phyloP scores from a whole-genome alignment of 2,113 vertebrate species.

The Saguinus midas region DNA sequence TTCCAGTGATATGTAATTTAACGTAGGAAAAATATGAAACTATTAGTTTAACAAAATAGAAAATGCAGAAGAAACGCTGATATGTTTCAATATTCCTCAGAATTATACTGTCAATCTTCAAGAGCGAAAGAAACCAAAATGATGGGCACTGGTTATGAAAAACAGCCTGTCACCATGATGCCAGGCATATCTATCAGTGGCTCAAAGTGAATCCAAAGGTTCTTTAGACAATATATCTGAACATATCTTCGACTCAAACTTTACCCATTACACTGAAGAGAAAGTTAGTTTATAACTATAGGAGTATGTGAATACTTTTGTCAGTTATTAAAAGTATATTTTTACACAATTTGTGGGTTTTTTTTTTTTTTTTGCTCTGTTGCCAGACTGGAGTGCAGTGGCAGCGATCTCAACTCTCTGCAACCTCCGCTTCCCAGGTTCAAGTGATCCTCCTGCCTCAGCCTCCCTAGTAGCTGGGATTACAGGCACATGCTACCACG shows the following conservation, averaged over 20 bases:
- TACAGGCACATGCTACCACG: too few relatives aligned
- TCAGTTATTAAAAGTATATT: neutral
- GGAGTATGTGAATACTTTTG: neutral
- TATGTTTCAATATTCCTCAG: conserved; percentile 61
- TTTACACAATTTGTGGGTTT: neutral
- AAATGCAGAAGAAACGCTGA: conserved; percentile 40
- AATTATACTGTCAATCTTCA: conserved; percentile 69
- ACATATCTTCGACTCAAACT: neutral
- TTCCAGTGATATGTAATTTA: conserved; percentile 61
- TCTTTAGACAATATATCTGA: neutral
- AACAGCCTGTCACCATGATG: conserved; percentile 47
- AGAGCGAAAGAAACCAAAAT: conserved; percentile 40
- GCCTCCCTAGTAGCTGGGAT: too few relatives aligned
- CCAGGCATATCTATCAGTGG: neutral
- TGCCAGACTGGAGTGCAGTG: too few relatives aligned
- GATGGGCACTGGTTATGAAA: conserved; percentile 39
- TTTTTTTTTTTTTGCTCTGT: too few relatives aligned
- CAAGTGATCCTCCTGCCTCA: too few relatives aligned
- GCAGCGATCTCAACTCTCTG: too few relatives aligned
- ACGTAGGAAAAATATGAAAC: conserved; percentile 65
- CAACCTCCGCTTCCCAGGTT: too few relatives aligned
- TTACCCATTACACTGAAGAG: neutral
- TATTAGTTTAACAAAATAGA: conserved; percentile 68
- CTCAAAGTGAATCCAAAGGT: neutral
- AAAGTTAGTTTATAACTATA: neutral